A percentile compares a stretch with the other conserved stretches of the same genome.
phyloP scores from a whole-genome alignment of 2,113 vertebrate species.

The Sardina pilchardus region DNA sequence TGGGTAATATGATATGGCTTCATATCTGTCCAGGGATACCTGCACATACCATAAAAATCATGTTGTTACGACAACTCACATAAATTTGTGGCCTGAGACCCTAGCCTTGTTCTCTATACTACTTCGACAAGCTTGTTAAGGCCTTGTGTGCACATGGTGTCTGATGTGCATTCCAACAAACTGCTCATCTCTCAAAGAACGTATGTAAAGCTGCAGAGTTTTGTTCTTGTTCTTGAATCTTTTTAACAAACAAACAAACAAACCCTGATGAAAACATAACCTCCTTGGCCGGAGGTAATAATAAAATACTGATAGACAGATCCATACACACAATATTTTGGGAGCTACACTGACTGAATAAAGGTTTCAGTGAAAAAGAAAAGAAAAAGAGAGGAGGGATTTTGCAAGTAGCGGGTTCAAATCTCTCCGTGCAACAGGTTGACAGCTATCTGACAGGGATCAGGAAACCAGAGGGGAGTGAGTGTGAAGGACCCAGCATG shows the following conservation, averaged over 20 bases:
- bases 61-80: not conserved
- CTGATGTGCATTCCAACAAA: not conserved
- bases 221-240: too few relatives aligned
- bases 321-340: not conserved
- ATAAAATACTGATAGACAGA: too few relatives aligned
- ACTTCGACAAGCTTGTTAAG: not conserved
- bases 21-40: not conserved
- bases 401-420: not conserved
- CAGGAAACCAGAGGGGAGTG: constrained; percentile 14
- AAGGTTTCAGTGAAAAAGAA: too few relatives aligned
- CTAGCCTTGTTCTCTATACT: not conserved
- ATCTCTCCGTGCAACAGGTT: not conserved
- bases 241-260: too few relatives aligned
- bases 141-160: not conserved
- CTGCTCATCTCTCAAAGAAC: not conserved
- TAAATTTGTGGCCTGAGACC: not conserved
- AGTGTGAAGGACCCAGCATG: not conserved
- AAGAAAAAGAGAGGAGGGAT: not conserved
- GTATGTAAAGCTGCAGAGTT: not conserved
- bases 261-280: too few relatives aligned
- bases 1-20: not conserved
- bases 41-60: not conserved
- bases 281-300: too few relatives aligned
- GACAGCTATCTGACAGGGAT: constrained; percentile 26
- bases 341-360: not conserved